phyloP scores from a whole-genome alignment of 2,797 vertebrate genomes.

The Brachyrhaphis roseni region DNA sequence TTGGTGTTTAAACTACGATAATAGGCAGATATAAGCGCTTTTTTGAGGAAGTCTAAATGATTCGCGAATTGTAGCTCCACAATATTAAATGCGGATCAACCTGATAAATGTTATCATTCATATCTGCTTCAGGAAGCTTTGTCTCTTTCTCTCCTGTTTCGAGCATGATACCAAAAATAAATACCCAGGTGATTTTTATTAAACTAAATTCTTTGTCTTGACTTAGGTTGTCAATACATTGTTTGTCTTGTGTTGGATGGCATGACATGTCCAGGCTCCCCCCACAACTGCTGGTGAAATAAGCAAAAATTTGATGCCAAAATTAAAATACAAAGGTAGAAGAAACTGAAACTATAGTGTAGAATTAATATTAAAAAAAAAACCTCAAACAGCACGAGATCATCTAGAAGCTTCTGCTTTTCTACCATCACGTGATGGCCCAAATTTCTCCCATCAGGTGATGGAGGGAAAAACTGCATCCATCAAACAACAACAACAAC shows the following conservation, averaged over 20 bases:
- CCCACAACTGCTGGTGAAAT: not conserved
- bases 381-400: not conserved
- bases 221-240: not conserved
- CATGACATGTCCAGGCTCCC: not conserved
- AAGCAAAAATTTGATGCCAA: not conserved
- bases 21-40: not conserved
- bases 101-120: not conserved
- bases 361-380: not conserved
- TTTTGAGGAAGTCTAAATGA: not conserved
- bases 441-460: not conserved
- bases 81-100: not conserved
- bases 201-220: not conserved
- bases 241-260: not conserved
- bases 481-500: not conserved
- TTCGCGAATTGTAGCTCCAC: not conserved
- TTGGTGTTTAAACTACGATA: not conserved
- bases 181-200: not conserved
- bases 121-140: not conserved
- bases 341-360: not conserved
- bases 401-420: constrained; percentile 1
- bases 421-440: not conserved
- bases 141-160: not conserved
- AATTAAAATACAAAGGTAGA: not conserved
- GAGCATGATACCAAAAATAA: not conserved
- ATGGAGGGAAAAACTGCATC: not conserved